Evolutionary conservation across 2,113 vertebrate genomes (phyloP).

Genomic region (Pelvicachromis taeniatus): DNA sequence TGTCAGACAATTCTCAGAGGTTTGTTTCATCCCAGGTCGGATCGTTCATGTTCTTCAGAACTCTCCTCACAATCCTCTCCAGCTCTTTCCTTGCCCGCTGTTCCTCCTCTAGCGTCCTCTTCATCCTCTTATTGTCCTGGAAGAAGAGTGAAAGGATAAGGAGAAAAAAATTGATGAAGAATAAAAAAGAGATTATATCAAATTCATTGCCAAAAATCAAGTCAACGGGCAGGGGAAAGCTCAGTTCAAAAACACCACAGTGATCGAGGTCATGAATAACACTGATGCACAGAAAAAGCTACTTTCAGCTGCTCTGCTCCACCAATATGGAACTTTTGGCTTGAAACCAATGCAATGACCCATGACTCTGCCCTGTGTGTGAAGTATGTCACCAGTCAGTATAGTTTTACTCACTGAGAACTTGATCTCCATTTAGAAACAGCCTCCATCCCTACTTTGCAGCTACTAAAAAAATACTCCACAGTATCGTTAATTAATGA

Average conservation of each 20-base stretch:
- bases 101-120: conserved; percentile 92
- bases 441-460: neutral
- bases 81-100: conserved; percentile 93
- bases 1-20: conserved; percentile 69
- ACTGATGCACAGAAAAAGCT: neutral
- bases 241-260: neutral
- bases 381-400: neutral
- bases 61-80: conserved; percentile 88
- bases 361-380: rapidly evolving
- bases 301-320: neutral
- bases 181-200: neutral
- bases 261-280: neutral
- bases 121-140: conserved; percentile 98
- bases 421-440: rapidly evolving
- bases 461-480: neutral
- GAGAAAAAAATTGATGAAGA: neutral
- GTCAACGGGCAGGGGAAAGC: neutral
- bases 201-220: neutral
- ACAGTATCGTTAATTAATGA: neutral
- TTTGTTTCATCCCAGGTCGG: conserved; percentile 96
- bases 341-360: neutral
- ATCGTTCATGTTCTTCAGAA: conserved; percentile 92
- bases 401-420: neutral
- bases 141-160: neutral
- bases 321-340: neutral